Evolutionary conservation across 2,113 vertebrate species (phyloP), one percentile per base, ranked within the genome.

Genomic region (Ophiodon elongatus): DNA sequence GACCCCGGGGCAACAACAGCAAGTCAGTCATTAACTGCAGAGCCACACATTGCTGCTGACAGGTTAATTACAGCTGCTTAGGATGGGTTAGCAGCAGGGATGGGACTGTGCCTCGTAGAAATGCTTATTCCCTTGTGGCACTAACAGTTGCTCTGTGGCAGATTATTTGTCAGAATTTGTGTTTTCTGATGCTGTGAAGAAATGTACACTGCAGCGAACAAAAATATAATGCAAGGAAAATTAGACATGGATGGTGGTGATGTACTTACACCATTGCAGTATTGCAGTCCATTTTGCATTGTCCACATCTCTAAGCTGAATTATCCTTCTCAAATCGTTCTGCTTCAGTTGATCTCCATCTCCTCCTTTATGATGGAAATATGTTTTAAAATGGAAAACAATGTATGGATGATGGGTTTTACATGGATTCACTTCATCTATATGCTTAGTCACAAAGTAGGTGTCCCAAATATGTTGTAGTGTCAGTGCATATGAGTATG

Each of bases 21-120:
- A 78, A 91, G 90, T 92, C 84, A 88, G 85, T 93, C 91, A 93
- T 92, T 93, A 88, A 79, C 73, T 19, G 72, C 81, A 80, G 80
- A 85, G 67, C 65, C 56, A 79, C 83, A 82, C 75, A 86, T 81
- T 27, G 72, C 82, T 23, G 81, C 84, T 89, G 87, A 92, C 90
- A 93, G 85, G 88, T 91, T 94, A 89, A 95, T 94, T 92, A 89
- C 35, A 75, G 81, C 83, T 90, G 85, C 91, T 94, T 94, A 92
- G 79, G 68, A 65, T 71, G 70, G 83, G 84, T 88, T 91, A 83
- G 77, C 60, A 54, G 79, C 59, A 68, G 84, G 54, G 74, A 76
- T 72, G 31, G 59, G 56, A 39, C 45, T 79, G 43, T 14, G 35
- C 43, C 73, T 45, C 0, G 2, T 45, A 47, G n/a, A 72, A 74